Conservation (phyloP, 2,113 vertebrate genomes). For the Paratilapia polleni region DNA sequence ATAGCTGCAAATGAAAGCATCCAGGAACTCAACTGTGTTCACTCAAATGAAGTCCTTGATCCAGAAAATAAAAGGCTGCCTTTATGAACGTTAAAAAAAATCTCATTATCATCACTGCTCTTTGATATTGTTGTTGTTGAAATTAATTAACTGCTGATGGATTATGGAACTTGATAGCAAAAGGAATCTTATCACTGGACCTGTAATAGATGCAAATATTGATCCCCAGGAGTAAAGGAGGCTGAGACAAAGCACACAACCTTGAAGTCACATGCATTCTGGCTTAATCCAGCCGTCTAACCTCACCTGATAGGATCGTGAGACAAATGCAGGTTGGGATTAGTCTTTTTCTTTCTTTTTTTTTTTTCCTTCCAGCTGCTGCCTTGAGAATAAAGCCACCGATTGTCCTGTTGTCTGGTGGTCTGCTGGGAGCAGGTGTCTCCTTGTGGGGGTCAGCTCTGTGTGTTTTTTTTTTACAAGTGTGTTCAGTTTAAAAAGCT, state of each 20-base stretch:
- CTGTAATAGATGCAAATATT: conserved; percentile 62
- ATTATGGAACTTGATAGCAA: conserved; percentile 45
- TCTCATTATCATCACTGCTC: conserved; percentile 59
- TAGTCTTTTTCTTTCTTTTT: not conserved
- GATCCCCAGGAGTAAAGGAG: conserved; percentile 43
- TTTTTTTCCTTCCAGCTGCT: conserved; percentile 1
- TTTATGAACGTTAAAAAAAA: conserved; percentile 58
- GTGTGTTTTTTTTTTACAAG: conserved; percentile 21
- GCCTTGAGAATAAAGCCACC: conserved; percentile 41
- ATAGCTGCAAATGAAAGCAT: conserved; percentile 58
- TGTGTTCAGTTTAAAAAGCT: conserved; percentile 1
- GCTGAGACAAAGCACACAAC: conserved; percentile 36
- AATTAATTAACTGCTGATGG: conserved; percentile 76
- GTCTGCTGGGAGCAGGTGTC: conserved; percentile 38
- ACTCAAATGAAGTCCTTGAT: conserved; percentile 48
- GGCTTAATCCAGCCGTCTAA: conserved; percentile 50
- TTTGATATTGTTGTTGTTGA: conserved; percentile 67
- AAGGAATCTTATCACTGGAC: conserved; percentile 57
- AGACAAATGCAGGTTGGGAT: conserved; percentile 58
- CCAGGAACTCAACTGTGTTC: conserved; percentile 17
- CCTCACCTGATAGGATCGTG: conserved; percentile 57
- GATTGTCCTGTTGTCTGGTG: conserved; percentile 45
- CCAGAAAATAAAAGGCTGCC: conserved; percentile 51
- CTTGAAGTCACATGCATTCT: conserved; percentile 42
- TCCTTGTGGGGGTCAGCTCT: conserved; percentile 32